A percentile compares a stretch with the other conserved stretches of the same genome.
Evolutionary conservation across 2,888 invertebrate genomes (phyloP).

Genomic region (Lasioglossum leucozonium): DNA sequence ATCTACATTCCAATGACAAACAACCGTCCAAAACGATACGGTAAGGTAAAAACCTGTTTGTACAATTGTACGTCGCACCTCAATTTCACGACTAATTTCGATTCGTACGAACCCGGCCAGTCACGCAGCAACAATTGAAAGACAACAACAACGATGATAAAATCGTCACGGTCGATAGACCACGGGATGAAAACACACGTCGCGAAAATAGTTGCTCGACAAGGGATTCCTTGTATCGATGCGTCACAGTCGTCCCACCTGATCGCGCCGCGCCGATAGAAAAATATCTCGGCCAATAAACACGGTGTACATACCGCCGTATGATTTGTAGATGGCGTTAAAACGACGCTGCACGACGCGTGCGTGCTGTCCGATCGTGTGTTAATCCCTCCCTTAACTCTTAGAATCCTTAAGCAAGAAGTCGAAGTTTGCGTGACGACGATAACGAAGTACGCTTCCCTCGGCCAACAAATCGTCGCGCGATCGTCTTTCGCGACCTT

Average conservation of each 20-base stretch:
- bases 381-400: constrained; percentile 42
- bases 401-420: not conserved
- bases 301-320: constrained; percentile 32
- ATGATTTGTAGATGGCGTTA: constrained; percentile 54
- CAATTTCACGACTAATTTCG: not conserved
- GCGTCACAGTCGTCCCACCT: constrained; percentile 41
- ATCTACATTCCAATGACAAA: not conserved
- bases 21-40: not conserved
- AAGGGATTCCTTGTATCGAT: constrained; percentile 43
- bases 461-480: constrained; percentile 9
- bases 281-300: constrained; percentile 48
- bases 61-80: not conserved
- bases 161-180: not conserved
- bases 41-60: not conserved
- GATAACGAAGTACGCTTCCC: constrained; percentile 38
- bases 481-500: constrained; percentile 14
- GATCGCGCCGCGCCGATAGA: constrained; percentile 29
- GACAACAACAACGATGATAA: constrained; percentile 2
- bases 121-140: not conserved
- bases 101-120: not conserved
- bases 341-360: constrained; percentile 44
- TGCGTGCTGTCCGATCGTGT: constrained; percentile 56
- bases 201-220: constrained; percentile 46
- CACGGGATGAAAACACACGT: not conserved
- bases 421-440: constrained; percentile 39